Base-by-base conservation (phyloP, 2,888 invertebrate genomes). In the Blastobasis lacticolella region DNA sequence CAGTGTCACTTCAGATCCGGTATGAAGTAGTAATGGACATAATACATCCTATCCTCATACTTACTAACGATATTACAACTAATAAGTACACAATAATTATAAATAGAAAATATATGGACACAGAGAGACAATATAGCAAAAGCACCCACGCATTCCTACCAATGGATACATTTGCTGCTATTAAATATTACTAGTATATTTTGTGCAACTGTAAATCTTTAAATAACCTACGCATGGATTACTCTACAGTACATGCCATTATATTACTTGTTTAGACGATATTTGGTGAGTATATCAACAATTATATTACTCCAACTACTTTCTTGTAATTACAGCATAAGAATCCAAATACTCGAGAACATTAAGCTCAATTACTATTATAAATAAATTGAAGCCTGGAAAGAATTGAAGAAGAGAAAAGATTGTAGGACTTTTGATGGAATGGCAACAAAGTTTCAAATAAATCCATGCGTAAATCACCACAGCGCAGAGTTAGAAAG, bases 1-100 rank as follows among this genome's bases (percentile, higher is more conserved):
- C 88, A 81, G 84, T 78, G 84, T 84, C 83, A 82, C 83, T 81
- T 85, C 80, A 82, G 80, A 82, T 81, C 75, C 75, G 76, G 78
- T 78, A 73, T 75, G 80, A 82, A 81, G 81, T 72, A 76, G 71
- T 71, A 71, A 78, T 78, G 75, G 74, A 77, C 71, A 70, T 67
- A 68, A 68, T 65, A 75, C 75, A 75, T 80, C 75, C 63, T 66
- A 72, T 69, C 71, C 64, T 76, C 77, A 73, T 73, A 75, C 75
- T 62, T 66, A 67, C 71, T 78, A 78, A 71, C 73, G 69, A 74
- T 71, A 79, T 74, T 72, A 67, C 73, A 83, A 75, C 83, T 87
- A 87, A 84, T 88, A 88, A 88, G 86, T 87, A 88, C 86, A 87
- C 74, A 69, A 78, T 75, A 5, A 74, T 71, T 75, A 72, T 77